These are phyloP conservation scores for Todus mexicanus DNA, from an alignment of 2,797 vertebrate species.

Conservation along the genomic window DNA sequence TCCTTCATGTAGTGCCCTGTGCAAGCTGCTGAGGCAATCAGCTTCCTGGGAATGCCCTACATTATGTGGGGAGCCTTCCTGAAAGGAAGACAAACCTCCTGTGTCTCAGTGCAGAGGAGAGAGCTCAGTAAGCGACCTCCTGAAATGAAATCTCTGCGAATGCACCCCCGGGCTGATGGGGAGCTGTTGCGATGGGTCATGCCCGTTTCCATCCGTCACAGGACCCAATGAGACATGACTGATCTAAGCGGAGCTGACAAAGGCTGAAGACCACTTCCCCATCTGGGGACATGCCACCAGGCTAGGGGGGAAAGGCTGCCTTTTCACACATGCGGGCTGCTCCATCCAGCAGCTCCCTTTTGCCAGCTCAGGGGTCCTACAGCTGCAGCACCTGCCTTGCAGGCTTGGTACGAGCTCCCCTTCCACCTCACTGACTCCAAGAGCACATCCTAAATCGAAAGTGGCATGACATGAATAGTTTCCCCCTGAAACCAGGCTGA, in stretches of 20 bases:
- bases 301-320: not conserved
- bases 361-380: not conserved
- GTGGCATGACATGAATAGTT: not conserved
- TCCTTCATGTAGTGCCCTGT: not conserved
- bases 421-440: not conserved
- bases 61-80: not conserved
- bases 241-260: slow-evolving; percentile 53
- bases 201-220: slow-evolving; percentile 22
- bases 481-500: not conserved
- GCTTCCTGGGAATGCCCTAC: not conserved
- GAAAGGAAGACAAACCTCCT: not conserved
- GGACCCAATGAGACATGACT: slow-evolving; percentile 38
- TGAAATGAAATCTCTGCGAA: not conserved
- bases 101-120: not conserved
- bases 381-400: not conserved
- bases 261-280: slow-evolving; percentile 18
- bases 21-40: not conserved
- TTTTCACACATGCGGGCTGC: not conserved
- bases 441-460: not conserved
- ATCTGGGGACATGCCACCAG: slow-evolving; percentile 20
- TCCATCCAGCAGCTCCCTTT: not conserved
- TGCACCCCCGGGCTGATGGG: not conserved
- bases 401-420: not conserved
- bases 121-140: not conserved
- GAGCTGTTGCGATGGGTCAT: slow-evolving; percentile 18